These are phyloP conservation scores for Drosophila miranda DNA, from an alignment of 1,140 invertebrate genomes.

Conservation along the genomic window DNA sequence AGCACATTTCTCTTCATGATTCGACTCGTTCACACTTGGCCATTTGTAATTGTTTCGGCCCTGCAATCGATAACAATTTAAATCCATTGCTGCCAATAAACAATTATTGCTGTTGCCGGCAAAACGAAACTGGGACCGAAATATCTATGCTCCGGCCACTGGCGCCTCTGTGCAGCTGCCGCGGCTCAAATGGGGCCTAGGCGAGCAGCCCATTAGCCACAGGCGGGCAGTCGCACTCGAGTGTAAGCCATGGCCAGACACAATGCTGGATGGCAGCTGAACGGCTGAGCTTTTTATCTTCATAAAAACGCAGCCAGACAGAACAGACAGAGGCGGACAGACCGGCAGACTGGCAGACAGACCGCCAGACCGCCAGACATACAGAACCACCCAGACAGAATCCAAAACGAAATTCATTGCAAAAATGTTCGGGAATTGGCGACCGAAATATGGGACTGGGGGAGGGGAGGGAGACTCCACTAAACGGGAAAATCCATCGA, in stretches of 20 bases:
- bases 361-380: too few species aligned
- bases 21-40: conserved; percentile 11
- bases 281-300: conserved; percentile 76
- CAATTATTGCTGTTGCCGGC: conserved; percentile 68
- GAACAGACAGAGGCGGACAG: conserved; percentile 20
- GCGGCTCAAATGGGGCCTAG: conserved; percentile 44
- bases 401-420: conserved; percentile 64
- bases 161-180: too few species aligned
- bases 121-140: conserved; percentile 29
- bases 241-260: conserved; percentile 49
- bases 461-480: too few species aligned
- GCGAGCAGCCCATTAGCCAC: conserved; percentile 65
- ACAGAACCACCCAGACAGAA: neutral
- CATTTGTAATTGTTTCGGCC: conserved; percentile 66
- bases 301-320: conserved; percentile 71
- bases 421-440: conserved; percentile 62
- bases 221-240: conserved; percentile 26
- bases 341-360: neutral
- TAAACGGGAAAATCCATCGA: conserved; percentile 11
- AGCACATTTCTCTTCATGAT: conserved; percentile 18
- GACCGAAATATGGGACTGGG: conserved; percentile 48
- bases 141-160: neutral
- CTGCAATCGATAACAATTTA: conserved; percentile 72
- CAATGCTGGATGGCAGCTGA: conserved; percentile 30
- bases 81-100: conserved; percentile 77